Evolutionary conservation across 2,888 invertebrate species (phyloP), one percentile per base, ranked within the genome.

Genomic region (Amphipyra tragopoginis): DNA sequence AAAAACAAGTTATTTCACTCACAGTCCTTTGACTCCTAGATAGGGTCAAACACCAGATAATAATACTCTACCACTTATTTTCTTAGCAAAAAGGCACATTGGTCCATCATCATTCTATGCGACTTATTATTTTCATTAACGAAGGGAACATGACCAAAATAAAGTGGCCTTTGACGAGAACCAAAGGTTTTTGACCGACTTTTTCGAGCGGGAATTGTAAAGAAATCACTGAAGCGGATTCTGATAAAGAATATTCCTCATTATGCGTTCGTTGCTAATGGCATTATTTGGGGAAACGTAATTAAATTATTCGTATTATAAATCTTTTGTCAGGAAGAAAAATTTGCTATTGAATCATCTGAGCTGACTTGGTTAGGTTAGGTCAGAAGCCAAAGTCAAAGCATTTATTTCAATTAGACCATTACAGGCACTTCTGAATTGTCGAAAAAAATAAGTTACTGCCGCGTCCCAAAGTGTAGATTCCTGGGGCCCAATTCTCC

Each of bases 51-150:
- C 14, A 26, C n/a, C 40, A 43, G 43, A 53, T 50, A 56, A 71
- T 50, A 53, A 64, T 34, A 52, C 5, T 38, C 13, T 14, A 5
- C 34, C 51, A 52, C 66, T 48, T 11, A 21, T 13, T 71, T 66
- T 66, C 69, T 58, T 34, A 47, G 43, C 26, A 53, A 67, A 68
- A 72, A 50, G 56, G 45, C 42, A 34, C 69, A 68, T 55, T 52
- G 47, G 15, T 15, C 13, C 51, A 29, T 68, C 62, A 43, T 82
- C 83, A 81, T 77, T 88, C 85, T 67, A 73, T 72, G 84, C 62
- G 68, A 70, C 85, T 87, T 89, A 90, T 91, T 91, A 91, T 92
- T 91, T 90, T 91, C 90, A 91, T 91, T 92, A 91, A 89, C 89
- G 86, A 85, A 81, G 79, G 58, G 51, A 80, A 82, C 91, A 91